Base-by-base conservation (phyloP, 2,797 vertebrate genomes). In the Chelonia mydas region DNA sequence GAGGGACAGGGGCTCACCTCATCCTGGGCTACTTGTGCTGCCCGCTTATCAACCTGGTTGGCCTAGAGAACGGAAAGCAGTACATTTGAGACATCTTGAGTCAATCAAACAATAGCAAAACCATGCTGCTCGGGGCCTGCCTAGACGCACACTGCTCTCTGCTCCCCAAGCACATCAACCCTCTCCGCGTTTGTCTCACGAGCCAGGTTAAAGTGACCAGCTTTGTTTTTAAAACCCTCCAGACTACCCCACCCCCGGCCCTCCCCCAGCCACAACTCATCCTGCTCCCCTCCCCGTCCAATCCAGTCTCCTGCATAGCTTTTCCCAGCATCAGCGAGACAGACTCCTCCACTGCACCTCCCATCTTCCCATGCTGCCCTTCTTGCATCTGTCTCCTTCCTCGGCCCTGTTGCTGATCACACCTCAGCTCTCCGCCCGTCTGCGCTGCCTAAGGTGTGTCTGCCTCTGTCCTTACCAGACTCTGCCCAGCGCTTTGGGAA, bases 21-120 rank as follows among this genome's bases (percentile, higher is more conserved):
- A 96, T 99, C 99, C 94, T 99, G 99, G 6, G 99, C 99, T 92
- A 99, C 98, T 90, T 99, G 99, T 83, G 99, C 99, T 59, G 99
- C 99, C 95, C 98, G 98, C 92, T 98, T 96, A 84, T 99, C 99
- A 78, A 98, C 95, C 50, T 99, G 98, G 27, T 98, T 99, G 41
- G 99, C 99, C 99, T 99, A 87, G 1, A 16, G 53, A 83, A 72
- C 45, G 2, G 87, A 13, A 54, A 61, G 12, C 25, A 17, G 12
- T 4, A 49, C 74, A 31, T 7, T 13, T 7, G 41, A 28, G 72
- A 47, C 6, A 12, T 41, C 68, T 27, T 1, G 21, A 76, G 5
- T 13, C 72, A 74, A 68, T 68, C 33, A 2, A 57, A 57, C 33
- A 17, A 45, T 23, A 45, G 11, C 41, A 27, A 15, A 41, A 12